Evolutionary conservation across 2,888 invertebrate genomes (phyloP).

Genomic region (Morpho achilles): DNA sequence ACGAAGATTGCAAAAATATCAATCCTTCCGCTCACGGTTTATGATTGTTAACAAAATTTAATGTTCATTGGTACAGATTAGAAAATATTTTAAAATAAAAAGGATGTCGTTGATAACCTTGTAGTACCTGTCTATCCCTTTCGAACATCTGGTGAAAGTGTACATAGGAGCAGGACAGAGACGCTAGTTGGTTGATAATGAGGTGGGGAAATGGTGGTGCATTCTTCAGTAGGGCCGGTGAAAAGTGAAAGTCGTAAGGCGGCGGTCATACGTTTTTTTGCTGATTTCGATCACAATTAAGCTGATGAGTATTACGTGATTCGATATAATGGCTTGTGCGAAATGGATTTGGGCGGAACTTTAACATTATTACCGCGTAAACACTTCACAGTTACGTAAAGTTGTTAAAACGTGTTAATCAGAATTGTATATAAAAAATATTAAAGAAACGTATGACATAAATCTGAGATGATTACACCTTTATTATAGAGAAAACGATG

Average conservation of each 20-base stretch:
- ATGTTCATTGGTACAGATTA: too few species aligned
- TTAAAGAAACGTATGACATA: too few species aligned
- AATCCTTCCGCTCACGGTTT: too few species aligned
- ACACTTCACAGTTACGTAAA: too few species aligned
- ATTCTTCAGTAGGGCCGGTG: conserved; percentile 37
- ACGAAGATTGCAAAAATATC: too few species aligned
- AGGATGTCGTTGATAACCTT: conserved; percentile 12
- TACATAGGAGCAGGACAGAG: conserved; percentile 39
- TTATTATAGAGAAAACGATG: too few species aligned
- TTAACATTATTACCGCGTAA: too few species aligned
- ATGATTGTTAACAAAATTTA: too few species aligned
- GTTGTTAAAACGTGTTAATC: too few species aligned
- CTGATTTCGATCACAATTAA: conserved; percentile 11
- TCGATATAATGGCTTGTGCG: not conserved
- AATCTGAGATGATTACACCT: too few species aligned
- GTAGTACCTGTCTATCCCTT: conserved; percentile 32
- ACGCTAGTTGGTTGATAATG: conserved; percentile 48
- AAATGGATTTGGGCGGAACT: not conserved
- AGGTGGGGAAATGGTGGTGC: conserved; percentile 50
- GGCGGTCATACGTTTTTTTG: conserved; percentile 26
- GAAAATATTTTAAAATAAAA: too few species aligned
- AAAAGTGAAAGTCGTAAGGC: conserved; percentile 47
- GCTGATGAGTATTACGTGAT: conserved; percentile 7
- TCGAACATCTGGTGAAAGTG: conserved; percentile 41
- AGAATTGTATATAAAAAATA: too few species aligned